Evolutionary conservation across 1,140 invertebrate species (phyloP), one percentile per base, ranked within the genome.

Genomic region (Drosophila watanabei): DNA sequence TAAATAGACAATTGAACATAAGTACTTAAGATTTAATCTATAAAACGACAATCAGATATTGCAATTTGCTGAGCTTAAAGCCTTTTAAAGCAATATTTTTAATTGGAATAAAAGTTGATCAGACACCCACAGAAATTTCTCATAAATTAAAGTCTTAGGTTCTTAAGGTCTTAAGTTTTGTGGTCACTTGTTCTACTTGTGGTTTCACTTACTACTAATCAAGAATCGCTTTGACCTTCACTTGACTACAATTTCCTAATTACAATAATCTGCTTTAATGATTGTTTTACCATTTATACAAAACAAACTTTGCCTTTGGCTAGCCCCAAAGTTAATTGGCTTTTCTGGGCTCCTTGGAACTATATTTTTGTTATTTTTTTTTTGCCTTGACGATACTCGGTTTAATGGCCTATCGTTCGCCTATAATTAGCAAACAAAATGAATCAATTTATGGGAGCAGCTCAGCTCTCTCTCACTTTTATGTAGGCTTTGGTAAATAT

Each of bases 201-300:
- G 16, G 32, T 20, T 57, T 41, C n/a, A 39, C 43, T 77, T 66
- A 24, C 33, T 28, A 30, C 33, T 68, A 46, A 28, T 76, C 45
- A 37, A 16, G 37, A 43, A 68, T 68, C 16, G 45, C 24, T 48
- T 41, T 56, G 46, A 45, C 46, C 54, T 46, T 62, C 32, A 56
- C 45, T 37, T 41, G 24, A 54, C 46, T 78, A 62, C 37, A 59
- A 35, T 51, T 41, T 33, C 37, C 63, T 62, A 81, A 76, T 66
- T 60, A 83, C 64, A 59, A 83, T 88, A 88, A 87, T 83, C 66
- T 59, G 78, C 63, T 72, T 65, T 69, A 45, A 79, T 75, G 83
- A 86, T 86, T 79, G 82, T 82, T 87, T 72, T 62, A 52, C 46
- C 62, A 71, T 49, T 71, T 52, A 37, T 35, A 37, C 45, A 57